Percentiles rank a stretch among this genome's conserved stretches.
Evolutionary conservation across 2,797 vertebrate genomes (phyloP).

Genomic region (Pseudochirops cupreus): DNA sequence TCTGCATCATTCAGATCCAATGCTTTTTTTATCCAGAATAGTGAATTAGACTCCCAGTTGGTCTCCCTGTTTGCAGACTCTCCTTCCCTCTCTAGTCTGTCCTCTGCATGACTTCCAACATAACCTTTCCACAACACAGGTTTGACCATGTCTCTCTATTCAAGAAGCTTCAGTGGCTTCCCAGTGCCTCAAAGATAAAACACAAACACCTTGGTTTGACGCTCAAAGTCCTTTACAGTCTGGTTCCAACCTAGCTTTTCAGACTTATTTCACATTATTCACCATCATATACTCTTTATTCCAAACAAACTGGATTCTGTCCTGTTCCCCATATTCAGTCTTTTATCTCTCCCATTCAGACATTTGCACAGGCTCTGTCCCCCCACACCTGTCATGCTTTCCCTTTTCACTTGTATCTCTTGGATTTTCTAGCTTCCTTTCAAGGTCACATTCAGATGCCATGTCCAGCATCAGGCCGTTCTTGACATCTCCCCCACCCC

Average conservation of each 20-base stretch:
- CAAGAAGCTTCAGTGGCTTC: neutral
- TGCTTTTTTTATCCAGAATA: neutral
- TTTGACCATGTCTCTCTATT: neutral
- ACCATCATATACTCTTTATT: neutral
- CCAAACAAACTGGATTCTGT: neutral
- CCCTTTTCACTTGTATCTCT: neutral
- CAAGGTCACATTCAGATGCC: neutral
- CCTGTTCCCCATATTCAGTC: neutral
- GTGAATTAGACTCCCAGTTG: neutral
- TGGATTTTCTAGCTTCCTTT: neutral
- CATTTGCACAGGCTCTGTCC: neutral
- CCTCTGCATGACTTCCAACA: neutral
- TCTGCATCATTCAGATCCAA: neutral
- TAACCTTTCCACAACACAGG: neutral
- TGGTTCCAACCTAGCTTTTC: neutral
- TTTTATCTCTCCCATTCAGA: neutral
- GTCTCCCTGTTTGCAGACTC: neutral
- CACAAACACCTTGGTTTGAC: neutral
- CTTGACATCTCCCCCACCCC: neutral
- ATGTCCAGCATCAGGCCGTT: neutral
- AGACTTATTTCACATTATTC: neutral
- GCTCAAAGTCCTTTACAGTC: neutral
- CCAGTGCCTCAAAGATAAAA: neutral
- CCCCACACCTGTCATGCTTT: neutral
- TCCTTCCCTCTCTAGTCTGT: neutral